These are phyloP conservation scores for Pseudachorutes palmiensis DNA, from an alignment of 1,140 invertebrate species.

Conservation along the genomic window DNA sequence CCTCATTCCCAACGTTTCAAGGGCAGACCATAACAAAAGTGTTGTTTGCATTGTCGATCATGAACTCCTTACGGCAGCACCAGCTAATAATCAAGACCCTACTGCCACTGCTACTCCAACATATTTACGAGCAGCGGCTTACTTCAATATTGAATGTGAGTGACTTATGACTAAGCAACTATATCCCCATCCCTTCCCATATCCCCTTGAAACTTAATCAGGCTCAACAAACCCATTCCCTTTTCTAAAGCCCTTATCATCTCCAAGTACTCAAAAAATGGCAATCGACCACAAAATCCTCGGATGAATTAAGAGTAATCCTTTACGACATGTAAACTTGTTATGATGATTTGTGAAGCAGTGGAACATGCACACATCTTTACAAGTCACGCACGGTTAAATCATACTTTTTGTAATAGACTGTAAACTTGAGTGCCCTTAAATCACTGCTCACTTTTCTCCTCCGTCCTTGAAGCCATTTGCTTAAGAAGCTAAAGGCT, in stretches of 20 bases:
- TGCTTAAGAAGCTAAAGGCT: no score
- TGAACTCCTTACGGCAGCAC: slow-evolving; percentile 54
- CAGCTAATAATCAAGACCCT: not conserved
- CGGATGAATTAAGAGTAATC: not conserved
- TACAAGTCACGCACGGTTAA: no score
- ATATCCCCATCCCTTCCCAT: not conserved
- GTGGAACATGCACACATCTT: no score
- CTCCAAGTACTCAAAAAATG: slow-evolving; percentile 1
- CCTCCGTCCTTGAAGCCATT: no score
- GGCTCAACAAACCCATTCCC: not conserved
- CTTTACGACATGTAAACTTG: not conserved
- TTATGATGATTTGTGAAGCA: no score
- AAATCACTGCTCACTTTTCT: no score
- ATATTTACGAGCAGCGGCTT: slow-evolving; percentile 51
- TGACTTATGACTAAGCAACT: slow-evolving; percentile 36
- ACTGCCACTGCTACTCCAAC: not conserved
- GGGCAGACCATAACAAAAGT: slow-evolving; percentile 65
- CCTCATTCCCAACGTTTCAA: slow-evolving; percentile 55
- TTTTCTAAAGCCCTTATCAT: not conserved
- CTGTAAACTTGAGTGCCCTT: no score
- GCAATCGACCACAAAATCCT: not conserved
- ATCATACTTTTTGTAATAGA: no score
- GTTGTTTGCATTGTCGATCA: slow-evolving; percentile 65
- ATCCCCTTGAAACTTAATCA: not conserved
- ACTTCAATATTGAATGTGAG: slow-evolving; percentile 74